Base-by-base conservation (phyloP, 2,797 vertebrate genomes). In the Gallinago nigripennis region DNA sequence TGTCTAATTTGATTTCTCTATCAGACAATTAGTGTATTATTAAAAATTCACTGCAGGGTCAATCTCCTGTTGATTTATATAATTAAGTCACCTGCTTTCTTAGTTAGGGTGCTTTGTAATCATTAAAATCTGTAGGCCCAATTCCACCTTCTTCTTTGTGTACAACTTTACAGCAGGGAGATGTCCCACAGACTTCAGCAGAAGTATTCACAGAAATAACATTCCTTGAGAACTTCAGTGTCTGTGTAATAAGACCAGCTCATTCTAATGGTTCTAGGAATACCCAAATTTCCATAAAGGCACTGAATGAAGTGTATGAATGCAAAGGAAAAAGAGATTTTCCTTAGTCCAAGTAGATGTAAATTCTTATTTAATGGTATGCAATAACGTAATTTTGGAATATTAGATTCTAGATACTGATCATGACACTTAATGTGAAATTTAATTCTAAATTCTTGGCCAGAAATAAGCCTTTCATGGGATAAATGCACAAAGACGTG, bases 1-100 rank as follows among this genome's bases (percentile, higher is more conserved):
- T 83, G 64, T 83, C 81, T 97, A 95, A 97, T 97, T 96, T 96
- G 92, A 97, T 97, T 97, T 96, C 77, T 96, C 92, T 96, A 97
- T 96, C 91, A 95, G 51, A 51, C 89, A 97, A 96, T 97, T 97
- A 97, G 78, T 85, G n/a, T 81, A 94, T 90, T 97, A 97, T 96
- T 97, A 97, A 97, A 97, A 97, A 95, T 90, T 95, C 91, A 94
- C 3, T 56, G 61, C 82, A 91, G 94, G 82, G 91, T 97, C 94
- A 97, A 64, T 95, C 65, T 97, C 90, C 79, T 96, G 92, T 96
- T 96, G 92, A 95, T 97, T 97, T 95, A 64, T 83, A 80, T 96
- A 97, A 97, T 96, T 96, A 97, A 95, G 48, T 96, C 97, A 95
- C 69, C 58, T 88, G 76, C 46, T 92, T 91, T 92, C 50, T 61